phyloP scores from a whole-genome alignment of 2,113 vertebrate genomes.

The Parus major region DNA sequence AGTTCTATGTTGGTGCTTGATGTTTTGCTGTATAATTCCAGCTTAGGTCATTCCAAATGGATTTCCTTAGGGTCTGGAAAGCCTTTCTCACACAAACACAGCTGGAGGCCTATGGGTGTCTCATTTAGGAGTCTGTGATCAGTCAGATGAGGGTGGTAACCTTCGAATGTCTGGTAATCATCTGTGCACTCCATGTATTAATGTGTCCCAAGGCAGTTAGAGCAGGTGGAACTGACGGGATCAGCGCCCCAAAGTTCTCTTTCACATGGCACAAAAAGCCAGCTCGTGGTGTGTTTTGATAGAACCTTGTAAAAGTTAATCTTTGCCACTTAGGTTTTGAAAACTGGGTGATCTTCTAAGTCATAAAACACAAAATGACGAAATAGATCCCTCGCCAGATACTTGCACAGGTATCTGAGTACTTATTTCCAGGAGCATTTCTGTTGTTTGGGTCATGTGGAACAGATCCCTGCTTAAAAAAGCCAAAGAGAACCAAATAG shows the following conservation, averaged over 20 bases:
- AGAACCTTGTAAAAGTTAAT: not conserved
- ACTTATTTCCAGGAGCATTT: not conserved
- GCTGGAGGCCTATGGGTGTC: not conserved
- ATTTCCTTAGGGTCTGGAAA: not conserved
- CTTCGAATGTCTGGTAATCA: not conserved
- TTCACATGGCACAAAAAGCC: not conserved
- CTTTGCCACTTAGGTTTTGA: not conserved
- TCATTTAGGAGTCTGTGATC: not conserved
- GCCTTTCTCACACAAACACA: not conserved
- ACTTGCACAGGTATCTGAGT: not conserved
- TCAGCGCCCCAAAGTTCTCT: not conserved
- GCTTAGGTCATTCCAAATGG: not conserved
- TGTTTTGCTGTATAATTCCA: not conserved
- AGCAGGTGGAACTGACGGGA: fast-evolving
- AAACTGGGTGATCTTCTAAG: not conserved
- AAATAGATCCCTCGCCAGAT: not conserved
- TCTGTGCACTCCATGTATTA: not conserved
- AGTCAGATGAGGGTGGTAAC: not conserved
- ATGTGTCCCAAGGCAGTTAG: not conserved
- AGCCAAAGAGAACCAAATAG: not conserved
- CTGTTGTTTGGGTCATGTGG: not conserved
- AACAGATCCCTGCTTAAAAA: not conserved
- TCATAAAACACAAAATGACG: not conserved
- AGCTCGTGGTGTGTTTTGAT: fast-evolving
- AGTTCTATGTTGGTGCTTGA: not conserved